Evolutionary conservation across 2,888 invertebrate genomes (phyloP).

Genomic region (Drosophila atroscutellata): DNA sequence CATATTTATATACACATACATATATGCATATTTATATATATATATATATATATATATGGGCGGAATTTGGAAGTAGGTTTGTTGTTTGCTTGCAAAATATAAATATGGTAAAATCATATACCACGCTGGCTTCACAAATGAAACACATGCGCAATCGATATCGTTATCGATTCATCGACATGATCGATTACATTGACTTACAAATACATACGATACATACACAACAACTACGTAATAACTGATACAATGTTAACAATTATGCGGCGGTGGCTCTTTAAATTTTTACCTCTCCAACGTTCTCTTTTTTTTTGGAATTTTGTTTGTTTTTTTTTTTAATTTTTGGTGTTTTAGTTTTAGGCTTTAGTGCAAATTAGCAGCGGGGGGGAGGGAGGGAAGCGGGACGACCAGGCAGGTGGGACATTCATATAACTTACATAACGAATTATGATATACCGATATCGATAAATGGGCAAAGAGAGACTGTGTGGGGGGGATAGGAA

Average conservation of each 20-base stretch:
- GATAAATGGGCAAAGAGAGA: conserved; percentile 9
- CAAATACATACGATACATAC: conserved; percentile 77
- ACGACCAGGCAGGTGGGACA: conserved; percentile 72
- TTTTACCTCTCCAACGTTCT: conserved; percentile 7
- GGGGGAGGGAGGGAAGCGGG: conserved; percentile 20
- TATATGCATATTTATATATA: not conserved
- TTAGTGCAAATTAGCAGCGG: conserved; percentile 51
- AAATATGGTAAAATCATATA: conserved; percentile 49
- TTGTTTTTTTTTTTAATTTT: conserved; percentile 4
- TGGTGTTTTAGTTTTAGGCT: conserved; percentile 38
- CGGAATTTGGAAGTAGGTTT: not conserved
- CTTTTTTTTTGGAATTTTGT: conserved; percentile 8
- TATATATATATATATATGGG: not conserved
- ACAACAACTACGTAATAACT: conserved; percentile 79
- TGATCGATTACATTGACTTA: conserved; percentile 60
- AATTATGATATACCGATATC: conserved; percentile 28
- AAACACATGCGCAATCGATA: conserved; percentile 47
- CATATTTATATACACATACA: conserved; percentile 17
- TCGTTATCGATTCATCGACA: conserved; percentile 34
- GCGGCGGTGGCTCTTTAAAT: conserved; percentile 68
- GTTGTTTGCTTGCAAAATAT: conserved; percentile 42
- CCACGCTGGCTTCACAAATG: conserved; percentile 48
- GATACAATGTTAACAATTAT: conserved; percentile 78
- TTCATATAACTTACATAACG: conserved; percentile 71
- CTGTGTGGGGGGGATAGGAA: conserved; percentile 18